These are phyloP conservation scores for Camelus dromedarius DNA, from an alignment of 2,113 vertebrate species.

Conservation along the genomic window DNA sequence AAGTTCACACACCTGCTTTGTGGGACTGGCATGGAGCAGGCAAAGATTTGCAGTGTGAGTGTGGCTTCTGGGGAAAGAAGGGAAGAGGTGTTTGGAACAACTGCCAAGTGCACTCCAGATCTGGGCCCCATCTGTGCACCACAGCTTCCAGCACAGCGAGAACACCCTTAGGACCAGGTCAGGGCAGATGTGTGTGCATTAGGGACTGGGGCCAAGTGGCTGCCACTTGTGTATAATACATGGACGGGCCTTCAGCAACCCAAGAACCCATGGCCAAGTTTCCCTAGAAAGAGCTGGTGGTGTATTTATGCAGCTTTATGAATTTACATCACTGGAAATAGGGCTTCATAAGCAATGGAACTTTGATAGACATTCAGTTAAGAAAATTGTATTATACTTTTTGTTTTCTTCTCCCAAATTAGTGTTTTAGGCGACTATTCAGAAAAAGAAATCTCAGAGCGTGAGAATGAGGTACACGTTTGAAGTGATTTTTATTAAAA, in stretches of 20 bases:
- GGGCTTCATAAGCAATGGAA: not conserved
- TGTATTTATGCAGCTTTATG: not conserved
- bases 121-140: not conserved
- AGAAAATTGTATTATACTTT: not conserved
- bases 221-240: not conserved
- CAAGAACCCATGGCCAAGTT: not conserved
- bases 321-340: not conserved
- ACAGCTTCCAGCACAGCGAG: not conserved
- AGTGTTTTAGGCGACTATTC: not conserved
- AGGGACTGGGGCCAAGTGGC: too few species aligned
- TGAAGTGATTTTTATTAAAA: conserved; percentile 39
- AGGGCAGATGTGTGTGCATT: not conserved
- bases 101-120: not conserved
- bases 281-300: not conserved
- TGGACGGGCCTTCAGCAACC: not conserved
- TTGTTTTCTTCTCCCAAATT: not conserved
- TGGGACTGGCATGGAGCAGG: not conserved
- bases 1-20: not conserved
- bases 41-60: not conserved
- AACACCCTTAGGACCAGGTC: not conserved
- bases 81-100: not conserved
- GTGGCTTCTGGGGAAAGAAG: not conserved
- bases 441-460: not conserved
- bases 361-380: not conserved
- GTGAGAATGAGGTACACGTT: not conserved